Base-by-base conservation (phyloP, 2,888 invertebrate species). In the Poecilus cupreus region DNA sequence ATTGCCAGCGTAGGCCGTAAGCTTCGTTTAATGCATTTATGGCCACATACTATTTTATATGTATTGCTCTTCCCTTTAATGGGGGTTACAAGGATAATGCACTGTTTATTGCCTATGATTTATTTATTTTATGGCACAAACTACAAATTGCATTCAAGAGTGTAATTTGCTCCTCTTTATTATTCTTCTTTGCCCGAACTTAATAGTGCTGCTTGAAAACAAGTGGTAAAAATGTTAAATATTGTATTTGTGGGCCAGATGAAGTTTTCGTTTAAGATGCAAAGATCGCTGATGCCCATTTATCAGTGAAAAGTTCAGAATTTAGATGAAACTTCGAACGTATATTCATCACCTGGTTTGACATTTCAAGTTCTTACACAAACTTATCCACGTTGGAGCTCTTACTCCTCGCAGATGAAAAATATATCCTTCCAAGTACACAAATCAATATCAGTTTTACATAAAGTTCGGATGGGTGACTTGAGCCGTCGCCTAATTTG, bases 21-120 rank as follows among this genome's bases (percentile, higher is more conserved):
- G 64, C 37, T 68, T 68, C 64, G 26, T 68, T 68, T 68, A 68
- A 68, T 68, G 64, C 37, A 68, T 68, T 68, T 68, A 68, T 68
- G 37, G 64, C 32, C 39, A 68, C 64, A 68, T 68, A 68, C 32
- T 32, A 68, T 37, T 68, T 68, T 68, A 37, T 68, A 37, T 68
- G 13, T 68, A 68, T 37, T 37, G 64, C 60, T 8, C 18, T 18
- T 20, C 64, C 64, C 64, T 68, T 68, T 68, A 68, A 32, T 68
- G 32, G 37, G 64, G 39, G 39, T 37, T 68, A 18, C 13, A 18
- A 39, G 37, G 13, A 68, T 37, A 68, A 68, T 68, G 18, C 37
- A 68, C 51, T 51, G 37, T 68, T 68, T 11, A 68, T 68, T 68
- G 18, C 18, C 37, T 37, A 37, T 68, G 39, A 68, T 68, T 16